Percentiles rank a stretch among this genome's conserved stretches.
These are phyloP conservation scores for Drosophila sulfurigaster DNA, from an alignment of 1,140 invertebrate genomes.

Conservation along the genomic window DNA sequence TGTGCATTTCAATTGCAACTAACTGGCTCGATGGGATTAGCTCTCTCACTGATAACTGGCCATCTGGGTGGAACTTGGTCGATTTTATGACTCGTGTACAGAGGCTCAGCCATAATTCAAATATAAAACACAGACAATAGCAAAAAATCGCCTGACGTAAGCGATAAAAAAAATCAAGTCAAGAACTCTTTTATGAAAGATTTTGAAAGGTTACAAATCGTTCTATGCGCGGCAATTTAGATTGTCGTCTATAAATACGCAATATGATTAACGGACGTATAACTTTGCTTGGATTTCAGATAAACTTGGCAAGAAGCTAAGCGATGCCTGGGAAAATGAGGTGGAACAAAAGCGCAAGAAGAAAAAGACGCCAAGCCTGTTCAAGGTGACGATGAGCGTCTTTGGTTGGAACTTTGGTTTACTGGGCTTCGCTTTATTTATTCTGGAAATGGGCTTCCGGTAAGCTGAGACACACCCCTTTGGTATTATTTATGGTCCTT, in stretches of 20 bases:
- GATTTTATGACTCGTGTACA: conserved; percentile 16
- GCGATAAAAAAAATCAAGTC: conserved; percentile 26
- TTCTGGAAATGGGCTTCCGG: conserved; percentile 81
- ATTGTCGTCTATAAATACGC: not conserved
- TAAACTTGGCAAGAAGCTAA: conserved; percentile 67
- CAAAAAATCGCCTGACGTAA: conserved; percentile 14
- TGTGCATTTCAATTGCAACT: conserved; percentile 12
- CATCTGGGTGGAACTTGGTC: conserved; percentile 43
- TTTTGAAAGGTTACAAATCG: not conserved
- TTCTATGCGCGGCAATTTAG: conserved; percentile 3
- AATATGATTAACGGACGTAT: not conserved
- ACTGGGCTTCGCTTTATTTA: conserved; percentile 71
- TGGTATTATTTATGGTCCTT: conserved; percentile 57
- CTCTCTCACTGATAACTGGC: conserved; percentile 27
- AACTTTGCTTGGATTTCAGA: conserved; percentile 45
- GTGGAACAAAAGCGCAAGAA: conserved; percentile 72
- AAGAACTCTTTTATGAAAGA: conserved; percentile 12
- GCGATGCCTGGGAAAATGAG: conserved; percentile 77
- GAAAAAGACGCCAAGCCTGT: conserved; percentile 74
- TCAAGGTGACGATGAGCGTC: conserved; percentile 70
- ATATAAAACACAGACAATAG: conserved; percentile 43
- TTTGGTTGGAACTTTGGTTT: conserved; percentile 74
- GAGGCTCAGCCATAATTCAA: conserved; percentile 51
- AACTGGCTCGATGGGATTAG: conserved; percentile 20
- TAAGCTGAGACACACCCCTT: conserved; percentile 47